Conservation (phyloP, 2,888 invertebrate genomes). For the Melieria crassipennis region DNA sequence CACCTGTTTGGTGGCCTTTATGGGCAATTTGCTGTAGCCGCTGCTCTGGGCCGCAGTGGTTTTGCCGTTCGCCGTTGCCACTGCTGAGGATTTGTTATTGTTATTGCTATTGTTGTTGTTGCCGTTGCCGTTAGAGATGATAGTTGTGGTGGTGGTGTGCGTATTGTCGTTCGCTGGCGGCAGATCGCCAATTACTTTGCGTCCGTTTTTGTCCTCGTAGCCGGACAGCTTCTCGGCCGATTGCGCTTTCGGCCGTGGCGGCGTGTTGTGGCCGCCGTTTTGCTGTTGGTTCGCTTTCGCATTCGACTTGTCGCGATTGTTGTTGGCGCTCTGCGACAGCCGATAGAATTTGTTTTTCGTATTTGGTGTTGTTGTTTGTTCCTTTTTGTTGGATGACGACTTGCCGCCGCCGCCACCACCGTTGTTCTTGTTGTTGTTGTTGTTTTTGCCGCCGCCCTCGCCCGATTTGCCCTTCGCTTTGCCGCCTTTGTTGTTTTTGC, state of each 20-base stretch:
- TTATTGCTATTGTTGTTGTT: not conserved
- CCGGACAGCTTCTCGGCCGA: slow-evolving; percentile 50
- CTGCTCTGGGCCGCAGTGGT: slow-evolving; percentile 35
- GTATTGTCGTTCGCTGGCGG: slow-evolving; percentile 1
- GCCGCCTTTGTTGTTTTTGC: slow-evolving; percentile 42
- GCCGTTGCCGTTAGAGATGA: not conserved
- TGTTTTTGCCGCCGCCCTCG: slow-evolving; percentile 42
- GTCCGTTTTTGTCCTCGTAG: slow-evolving; percentile 49
- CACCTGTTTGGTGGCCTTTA: slow-evolving; percentile 64
- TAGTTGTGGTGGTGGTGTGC: slow-evolving; percentile 12
- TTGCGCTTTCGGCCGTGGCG: slow-evolving; percentile 47
- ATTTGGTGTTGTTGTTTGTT: slow-evolving; percentile 40
- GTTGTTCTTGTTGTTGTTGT: slow-evolving; percentile 36
- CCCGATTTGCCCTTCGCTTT: slow-evolving; percentile 46
- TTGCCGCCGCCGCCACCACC: slow-evolving; percentile 40
- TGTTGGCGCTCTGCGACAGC: slow-evolving; percentile 51
- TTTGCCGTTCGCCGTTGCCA: not conserved
- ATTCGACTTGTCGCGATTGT: slow-evolving; percentile 31
- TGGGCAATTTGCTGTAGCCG: slow-evolving; percentile 53
- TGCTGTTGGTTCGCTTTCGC: slow-evolving; percentile 44
- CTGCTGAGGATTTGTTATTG: slow-evolving; percentile 23
- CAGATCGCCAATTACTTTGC: slow-evolving; percentile 56
- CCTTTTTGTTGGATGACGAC: slow-evolving; percentile 49
- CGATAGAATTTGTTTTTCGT: slow-evolving; percentile 63
- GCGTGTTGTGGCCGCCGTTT: slow-evolving; percentile 36